phyloP scores from a whole-genome alignment of 2,888 invertebrate species.

The Xestia c-nigrum region DNA sequence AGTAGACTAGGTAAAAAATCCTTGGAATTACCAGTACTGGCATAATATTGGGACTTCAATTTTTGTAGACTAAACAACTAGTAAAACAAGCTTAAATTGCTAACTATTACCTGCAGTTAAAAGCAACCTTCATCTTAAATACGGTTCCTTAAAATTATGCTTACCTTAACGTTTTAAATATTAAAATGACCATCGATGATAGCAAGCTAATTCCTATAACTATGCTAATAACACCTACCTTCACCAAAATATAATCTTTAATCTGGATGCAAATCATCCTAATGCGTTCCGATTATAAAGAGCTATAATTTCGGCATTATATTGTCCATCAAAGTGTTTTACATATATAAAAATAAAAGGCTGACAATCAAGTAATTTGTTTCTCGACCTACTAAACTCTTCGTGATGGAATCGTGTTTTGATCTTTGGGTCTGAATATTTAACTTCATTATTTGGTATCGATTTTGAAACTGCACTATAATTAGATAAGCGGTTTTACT shows the following conservation, averaged over 20 bases:
- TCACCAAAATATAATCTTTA: conserved; percentile 89
- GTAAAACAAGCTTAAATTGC: conserved; percentile 73
- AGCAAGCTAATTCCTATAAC: conserved; percentile 88
- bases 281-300: conserved; percentile 90
- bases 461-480: conserved; percentile 71
- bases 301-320: conserved; percentile 90
- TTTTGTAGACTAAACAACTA: conserved; percentile 69
- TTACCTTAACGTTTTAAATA: conserved; percentile 85
- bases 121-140: conserved; percentile 78
- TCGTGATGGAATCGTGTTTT: conserved; percentile 85
- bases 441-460: conserved; percentile 78
- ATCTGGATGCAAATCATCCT: conserved; percentile 90
- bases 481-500: conserved; percentile 61
- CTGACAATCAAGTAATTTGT: conserved; percentile 89
- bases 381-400: conserved; percentile 88
- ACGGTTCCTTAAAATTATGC: conserved; percentile 80
- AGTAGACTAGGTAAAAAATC: not conserved
- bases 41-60: conserved; percentile 45
- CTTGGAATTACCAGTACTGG: conserved; percentile 25
- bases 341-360: conserved; percentile 89
- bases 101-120: conserved; percentile 74
- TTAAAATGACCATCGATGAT: conserved; percentile 88
- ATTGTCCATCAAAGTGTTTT: conserved; percentile 90
- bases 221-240: conserved; percentile 89
- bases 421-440: conserved; percentile 79